Evolutionary conservation across 2,888 invertebrate species (phyloP).

Genomic region (Mythimna lalbum): DNA sequence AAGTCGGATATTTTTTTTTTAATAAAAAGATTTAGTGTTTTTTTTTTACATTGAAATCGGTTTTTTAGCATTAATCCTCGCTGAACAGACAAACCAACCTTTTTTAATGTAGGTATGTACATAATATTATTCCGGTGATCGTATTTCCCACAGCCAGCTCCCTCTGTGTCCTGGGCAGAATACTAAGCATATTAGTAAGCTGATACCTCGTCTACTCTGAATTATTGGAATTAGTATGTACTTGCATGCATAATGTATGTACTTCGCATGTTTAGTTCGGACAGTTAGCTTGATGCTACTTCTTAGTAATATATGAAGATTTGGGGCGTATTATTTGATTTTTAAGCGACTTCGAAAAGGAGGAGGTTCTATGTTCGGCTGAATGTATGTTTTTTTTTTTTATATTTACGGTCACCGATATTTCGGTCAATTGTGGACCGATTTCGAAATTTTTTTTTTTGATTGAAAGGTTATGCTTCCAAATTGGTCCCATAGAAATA

Average conservation of each 20-base stretch:
- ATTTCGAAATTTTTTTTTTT: too few species aligned
- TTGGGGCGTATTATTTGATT: not conserved
- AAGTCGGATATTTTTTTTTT: too few species aligned
- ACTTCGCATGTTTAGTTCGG: not conserved
- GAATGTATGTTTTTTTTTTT: too few species aligned
- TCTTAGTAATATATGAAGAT: not conserved
- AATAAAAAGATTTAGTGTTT: too few species aligned
- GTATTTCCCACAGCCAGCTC: slow-evolving; percentile 71
- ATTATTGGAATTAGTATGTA: slow-evolving; percentile 47
- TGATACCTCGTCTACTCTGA: slow-evolving; percentile 29
- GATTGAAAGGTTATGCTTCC: too few species aligned
- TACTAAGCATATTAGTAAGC: slow-evolving; percentile 67
- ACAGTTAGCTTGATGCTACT: not conserved
- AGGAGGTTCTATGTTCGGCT: too few species aligned
- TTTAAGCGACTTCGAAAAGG: too few species aligned
- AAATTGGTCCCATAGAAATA: too few species aligned
- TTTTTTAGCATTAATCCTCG: too few species aligned
- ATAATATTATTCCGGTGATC: slow-evolving; percentile 15
- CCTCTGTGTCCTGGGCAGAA: slow-evolving; percentile 64
- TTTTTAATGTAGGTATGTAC: slow-evolving; percentile 13
- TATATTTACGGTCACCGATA: too few species aligned
- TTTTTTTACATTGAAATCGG: too few species aligned
- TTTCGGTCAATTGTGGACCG: too few species aligned
- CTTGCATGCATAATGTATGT: not conserved
- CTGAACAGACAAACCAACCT: slow-evolving; percentile 30